These are phyloP conservation scores for Ganaspis brasiliensis DNA, from an alignment of 2,888 invertebrate genomes.

Conservation along the genomic window DNA sequence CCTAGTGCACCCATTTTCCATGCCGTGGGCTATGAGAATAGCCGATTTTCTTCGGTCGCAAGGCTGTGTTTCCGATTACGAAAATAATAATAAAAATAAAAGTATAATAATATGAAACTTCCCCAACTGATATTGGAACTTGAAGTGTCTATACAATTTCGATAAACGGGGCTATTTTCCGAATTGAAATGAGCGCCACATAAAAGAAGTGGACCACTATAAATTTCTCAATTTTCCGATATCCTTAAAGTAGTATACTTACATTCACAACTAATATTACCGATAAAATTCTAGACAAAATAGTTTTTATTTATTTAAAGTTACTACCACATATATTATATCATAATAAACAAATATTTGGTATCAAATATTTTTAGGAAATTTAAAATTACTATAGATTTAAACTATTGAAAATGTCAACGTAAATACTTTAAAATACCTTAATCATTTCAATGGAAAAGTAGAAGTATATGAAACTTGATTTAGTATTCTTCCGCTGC, in stretches of 20 bases:
- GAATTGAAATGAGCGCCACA: conserved; percentile 24
- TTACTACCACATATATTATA: no score
- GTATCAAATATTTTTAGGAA: no score
- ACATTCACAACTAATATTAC: neutral
- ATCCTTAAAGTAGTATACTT: neutral
- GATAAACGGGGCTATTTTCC: conserved; percentile 58
- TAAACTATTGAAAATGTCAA: neutral
- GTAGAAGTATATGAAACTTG: neutral
- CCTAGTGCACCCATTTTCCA: neutral
- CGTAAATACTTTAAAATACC: neutral
- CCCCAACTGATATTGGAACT: conserved; percentile 63
- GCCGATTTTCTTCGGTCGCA: conserved; percentile 63
- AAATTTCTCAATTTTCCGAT: neutral
- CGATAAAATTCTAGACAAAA: no score
- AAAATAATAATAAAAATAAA: conserved; percentile 53
- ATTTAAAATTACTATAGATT: neutral
- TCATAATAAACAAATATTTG: no score
- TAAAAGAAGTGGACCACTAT: conserved; percentile 14
- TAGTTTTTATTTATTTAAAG: no score
- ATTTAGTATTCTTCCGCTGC: neutral
- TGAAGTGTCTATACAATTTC: conserved; percentile 68
- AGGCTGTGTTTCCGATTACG: conserved; percentile 59
- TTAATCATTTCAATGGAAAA: neutral
- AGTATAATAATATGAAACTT: conserved; percentile 65
- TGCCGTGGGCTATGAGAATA: conserved; percentile 58